These are phyloP conservation scores for Lanius collurio DNA, from an alignment of 2,113 vertebrate species.

Conservation along the genomic window DNA sequence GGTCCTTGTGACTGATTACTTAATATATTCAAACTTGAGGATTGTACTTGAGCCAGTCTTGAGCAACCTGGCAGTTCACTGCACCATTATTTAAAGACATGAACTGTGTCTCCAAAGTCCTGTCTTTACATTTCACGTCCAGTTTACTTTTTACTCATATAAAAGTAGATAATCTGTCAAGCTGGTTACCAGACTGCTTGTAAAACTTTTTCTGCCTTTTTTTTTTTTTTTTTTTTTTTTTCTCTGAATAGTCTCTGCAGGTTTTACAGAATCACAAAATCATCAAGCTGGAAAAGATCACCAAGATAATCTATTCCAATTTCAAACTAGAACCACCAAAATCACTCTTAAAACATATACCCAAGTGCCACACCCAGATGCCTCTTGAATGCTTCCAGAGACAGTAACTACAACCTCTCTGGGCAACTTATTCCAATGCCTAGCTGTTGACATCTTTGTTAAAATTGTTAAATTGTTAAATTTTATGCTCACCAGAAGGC, in stretches of 20 bases:
- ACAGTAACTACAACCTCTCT: not conserved
- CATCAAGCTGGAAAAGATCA: not conserved
- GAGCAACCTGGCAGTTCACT: not conserved
- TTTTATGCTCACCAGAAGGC: not conserved
- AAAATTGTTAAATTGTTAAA: not conserved
- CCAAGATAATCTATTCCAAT: not conserved
- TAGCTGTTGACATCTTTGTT: not conserved
- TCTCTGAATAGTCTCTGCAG: not conserved
- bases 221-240: not conserved
- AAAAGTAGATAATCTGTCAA: conserved; percentile 1
- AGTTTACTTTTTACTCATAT: not conserved
- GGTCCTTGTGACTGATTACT: conserved; percentile 13
- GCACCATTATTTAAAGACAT: not conserved
- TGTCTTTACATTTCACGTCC: not conserved
- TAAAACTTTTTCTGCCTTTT: not conserved
- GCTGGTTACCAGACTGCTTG: not conserved
- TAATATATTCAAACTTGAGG: not conserved
- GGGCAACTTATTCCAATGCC: not conserved
- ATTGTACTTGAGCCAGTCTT: not conserved
- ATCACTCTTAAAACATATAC: not conserved
- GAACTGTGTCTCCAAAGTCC: not conserved
- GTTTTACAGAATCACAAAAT: not conserved
- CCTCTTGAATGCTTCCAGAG: not conserved
- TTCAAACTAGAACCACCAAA: not conserved
- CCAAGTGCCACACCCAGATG: not conserved